These are phyloP conservation scores for Lophotriccus pileatus DNA, from an alignment of 2,797 vertebrate genomes.

Conservation along the genomic window DNA sequence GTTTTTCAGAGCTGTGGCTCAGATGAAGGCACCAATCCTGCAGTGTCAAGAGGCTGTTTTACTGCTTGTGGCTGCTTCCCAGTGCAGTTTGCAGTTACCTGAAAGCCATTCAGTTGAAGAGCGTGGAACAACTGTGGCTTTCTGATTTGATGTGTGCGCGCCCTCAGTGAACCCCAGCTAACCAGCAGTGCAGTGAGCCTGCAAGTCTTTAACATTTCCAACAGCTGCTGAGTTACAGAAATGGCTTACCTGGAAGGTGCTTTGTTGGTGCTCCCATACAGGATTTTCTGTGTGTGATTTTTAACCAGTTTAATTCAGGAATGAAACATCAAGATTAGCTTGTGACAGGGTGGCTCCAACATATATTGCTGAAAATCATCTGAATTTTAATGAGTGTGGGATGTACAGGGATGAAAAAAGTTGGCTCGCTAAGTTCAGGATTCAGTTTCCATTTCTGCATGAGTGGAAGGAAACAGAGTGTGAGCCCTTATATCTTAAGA, in stretches of 20 bases:
- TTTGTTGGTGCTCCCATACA: neutral
- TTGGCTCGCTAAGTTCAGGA: neutral
- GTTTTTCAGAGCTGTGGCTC: neutral
- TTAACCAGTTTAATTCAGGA: neutral
- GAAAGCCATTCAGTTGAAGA: neutral
- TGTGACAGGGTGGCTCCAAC: neutral
- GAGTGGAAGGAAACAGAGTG: neutral
- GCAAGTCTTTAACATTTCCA: neutral
- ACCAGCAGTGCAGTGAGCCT: neutral
- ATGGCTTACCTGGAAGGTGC: neutral
- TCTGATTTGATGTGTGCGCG: neutral
- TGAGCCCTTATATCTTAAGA: neutral
- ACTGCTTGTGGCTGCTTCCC: neutral
- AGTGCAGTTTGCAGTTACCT: neutral
- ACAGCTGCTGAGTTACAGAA: neutral
- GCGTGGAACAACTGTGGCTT: neutral
- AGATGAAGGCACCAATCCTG: neutral
- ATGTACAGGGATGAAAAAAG: neutral
- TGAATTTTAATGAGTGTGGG: neutral
- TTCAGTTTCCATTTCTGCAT: neutral
- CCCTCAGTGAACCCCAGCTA: neutral
- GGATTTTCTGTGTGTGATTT: neutral
- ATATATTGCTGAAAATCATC: neutral
- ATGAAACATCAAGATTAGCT: rapidly evolving
- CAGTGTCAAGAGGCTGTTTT: rapidly evolving